Evolutionary conservation across 2,113 vertebrate species (phyloP).

Genomic region (Takifugu flavidus): DNA sequence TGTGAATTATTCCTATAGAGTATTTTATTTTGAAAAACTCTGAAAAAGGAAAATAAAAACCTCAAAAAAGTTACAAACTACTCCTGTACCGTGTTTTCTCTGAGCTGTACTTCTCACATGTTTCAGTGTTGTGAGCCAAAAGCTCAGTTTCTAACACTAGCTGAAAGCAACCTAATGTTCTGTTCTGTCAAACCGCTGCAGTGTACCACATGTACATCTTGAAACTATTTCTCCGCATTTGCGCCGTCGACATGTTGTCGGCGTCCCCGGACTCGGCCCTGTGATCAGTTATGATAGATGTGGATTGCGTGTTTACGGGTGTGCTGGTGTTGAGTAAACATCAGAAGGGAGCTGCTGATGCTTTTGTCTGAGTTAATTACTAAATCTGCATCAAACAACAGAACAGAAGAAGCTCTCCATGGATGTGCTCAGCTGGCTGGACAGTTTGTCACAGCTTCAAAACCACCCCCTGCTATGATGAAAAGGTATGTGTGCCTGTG

Average conservation of each 20-base stretch:
- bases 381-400: conserved; percentile 53
- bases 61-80: too few species aligned
- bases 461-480: conserved; percentile 25
- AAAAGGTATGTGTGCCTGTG: conserved; percentile 23
- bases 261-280: conserved; percentile 25
- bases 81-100: neutral
- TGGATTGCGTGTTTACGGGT: conserved; percentile 25
- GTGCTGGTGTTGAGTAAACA: conserved; percentile 28
- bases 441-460: conserved; percentile 51
- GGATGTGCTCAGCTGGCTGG: conserved; percentile 35
- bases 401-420: conserved; percentile 36
- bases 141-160: neutral
- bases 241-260: conserved; percentile 21
- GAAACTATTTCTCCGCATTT: conserved; percentile 20
- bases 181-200: neutral
- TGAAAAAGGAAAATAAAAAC: too few species aligned
- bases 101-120: neutral
- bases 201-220: conserved; percentile 12
- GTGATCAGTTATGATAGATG: conserved; percentile 42
- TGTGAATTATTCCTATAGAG: too few species aligned
- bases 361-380: conserved; percentile 59
- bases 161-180: neutral
- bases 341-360: conserved; percentile 37
- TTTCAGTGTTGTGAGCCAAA: too few species aligned
- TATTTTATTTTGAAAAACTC: too few species aligned